These are phyloP conservation scores for Lathamus discolor DNA, from an alignment of 2,113 vertebrate genomes.

Conservation along the genomic window DNA sequence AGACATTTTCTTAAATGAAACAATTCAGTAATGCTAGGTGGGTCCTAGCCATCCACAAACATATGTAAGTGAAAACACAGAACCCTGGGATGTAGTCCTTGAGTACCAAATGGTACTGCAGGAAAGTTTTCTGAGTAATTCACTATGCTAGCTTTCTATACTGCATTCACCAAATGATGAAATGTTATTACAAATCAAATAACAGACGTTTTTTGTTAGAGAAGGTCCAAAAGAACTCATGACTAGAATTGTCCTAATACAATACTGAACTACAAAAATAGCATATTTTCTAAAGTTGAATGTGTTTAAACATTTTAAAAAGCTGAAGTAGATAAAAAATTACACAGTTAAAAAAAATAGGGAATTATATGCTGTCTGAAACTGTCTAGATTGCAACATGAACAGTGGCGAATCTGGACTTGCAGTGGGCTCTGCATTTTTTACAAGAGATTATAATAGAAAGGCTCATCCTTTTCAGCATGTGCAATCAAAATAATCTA, in stretches of 20 bases:
- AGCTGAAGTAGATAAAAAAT: not conserved
- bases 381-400: not conserved
- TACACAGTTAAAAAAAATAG: not conserved
- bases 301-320: not conserved
- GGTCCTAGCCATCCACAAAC: not conserved
- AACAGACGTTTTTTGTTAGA: not conserved
- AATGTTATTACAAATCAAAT: not conserved
- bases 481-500: not conserved
- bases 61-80: not conserved
- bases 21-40: not conserved
- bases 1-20: not conserved
- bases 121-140: not conserved
- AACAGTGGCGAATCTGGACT: not conserved
- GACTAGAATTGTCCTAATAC: not conserved
- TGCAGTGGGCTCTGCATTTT: not conserved
- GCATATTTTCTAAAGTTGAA: not conserved
- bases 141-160: not conserved
- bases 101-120: not conserved
- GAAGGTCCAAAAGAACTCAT: not conserved
- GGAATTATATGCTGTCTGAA: not conserved
- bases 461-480: not conserved
- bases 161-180: not conserved
- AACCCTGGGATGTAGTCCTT: not conserved
- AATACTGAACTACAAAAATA: not conserved
- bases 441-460: not conserved